Base-by-base conservation (phyloP, 2,888 invertebrate genomes). In the Chamaedrilus cognettii region DNA sequence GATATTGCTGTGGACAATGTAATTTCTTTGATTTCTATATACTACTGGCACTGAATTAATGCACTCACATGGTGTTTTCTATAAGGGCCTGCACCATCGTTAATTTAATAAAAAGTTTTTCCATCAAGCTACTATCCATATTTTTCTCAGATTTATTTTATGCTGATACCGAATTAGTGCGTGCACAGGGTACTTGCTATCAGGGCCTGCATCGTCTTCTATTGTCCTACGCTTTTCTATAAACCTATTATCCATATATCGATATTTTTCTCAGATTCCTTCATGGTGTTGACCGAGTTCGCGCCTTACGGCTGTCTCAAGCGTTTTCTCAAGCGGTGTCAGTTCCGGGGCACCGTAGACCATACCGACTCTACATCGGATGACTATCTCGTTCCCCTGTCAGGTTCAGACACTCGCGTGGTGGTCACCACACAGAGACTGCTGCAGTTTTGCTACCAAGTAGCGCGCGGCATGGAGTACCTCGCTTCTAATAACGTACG, bases 401-500 rank as follows among this genome's bases (percentile, higher is more conserved):
- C 55, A 11, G 55, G 11, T 23, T 19, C 55, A 19, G 28, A 52
- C 28, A 26, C 11, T 7, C 55, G 28, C 15, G 5, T 52, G 7
- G 55, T 23, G 5, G 26, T 52, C 28, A 52, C 55, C 7, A 23
- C 7, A 52, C 55, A 52, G 28, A 11, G 26, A 26, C 28, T 52
- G 15, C 55, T 19, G 15, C 26, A 11, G 7, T 52, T 52, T 26
- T 52, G 15, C 28, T 52, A 52, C 26, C 55, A 52, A 23, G 26
- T 52, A 52, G 55, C 55, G 55, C 11, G 55, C 7, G 55, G 55
- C 5, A 52, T 52, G 55, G 55, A 7, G 28, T 52, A 52, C 55
- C 26, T 52, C 5, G 55, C 55, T 52, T 19, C 15, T 23, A 52
- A 23, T 19, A 52, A 52, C 7, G 55, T 52, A n/a, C n/a, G n/a